A percentile compares a stretch with the other conserved stretches of the same genome.
These are phyloP conservation scores for Nasua narica DNA, from an alignment of 2,797 vertebrate species.

Conservation along the genomic window DNA sequence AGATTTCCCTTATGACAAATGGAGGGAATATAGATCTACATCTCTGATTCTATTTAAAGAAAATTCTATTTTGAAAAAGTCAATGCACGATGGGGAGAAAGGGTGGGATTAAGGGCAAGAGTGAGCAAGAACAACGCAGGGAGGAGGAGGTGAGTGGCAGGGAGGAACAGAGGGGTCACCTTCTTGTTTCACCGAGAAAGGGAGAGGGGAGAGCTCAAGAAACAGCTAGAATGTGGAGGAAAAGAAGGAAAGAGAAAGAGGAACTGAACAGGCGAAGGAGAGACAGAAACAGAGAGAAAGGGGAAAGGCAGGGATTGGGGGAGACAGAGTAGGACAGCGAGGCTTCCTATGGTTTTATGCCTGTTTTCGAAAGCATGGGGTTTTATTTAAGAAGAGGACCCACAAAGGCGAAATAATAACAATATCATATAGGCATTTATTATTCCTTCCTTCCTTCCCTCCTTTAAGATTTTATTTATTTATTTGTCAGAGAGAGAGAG, in stretches of 20 bases:
- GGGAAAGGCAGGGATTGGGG: fast-evolving
- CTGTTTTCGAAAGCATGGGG: neutral
- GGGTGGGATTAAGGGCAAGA: neutral
- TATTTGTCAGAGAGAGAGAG: no score
- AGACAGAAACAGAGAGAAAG: neutral
- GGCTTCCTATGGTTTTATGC: neutral
- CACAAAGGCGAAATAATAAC: neutral
- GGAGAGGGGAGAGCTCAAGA: neutral
- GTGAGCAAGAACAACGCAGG: neutral
- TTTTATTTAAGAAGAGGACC: neutral
- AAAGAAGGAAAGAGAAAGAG: neutral
- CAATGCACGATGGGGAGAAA: neutral
- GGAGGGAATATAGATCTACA: neutral
- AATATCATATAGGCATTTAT: neutral
- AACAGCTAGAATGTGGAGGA: neutral
- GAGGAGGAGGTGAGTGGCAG: neutral
- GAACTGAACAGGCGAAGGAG: neutral
- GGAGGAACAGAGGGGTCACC: fast-evolving
- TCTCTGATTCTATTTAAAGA: neutral
- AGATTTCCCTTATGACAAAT: neutral
- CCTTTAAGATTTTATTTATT: no score
- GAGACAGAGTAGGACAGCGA: fast-evolving
- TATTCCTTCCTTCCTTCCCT: no score
- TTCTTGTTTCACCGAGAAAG: no score
- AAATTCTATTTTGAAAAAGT: constrained; percentile 20